phyloP scores from a whole-genome alignment of 2,797 vertebrate species.

The Aulostomus chinensis region DNA sequence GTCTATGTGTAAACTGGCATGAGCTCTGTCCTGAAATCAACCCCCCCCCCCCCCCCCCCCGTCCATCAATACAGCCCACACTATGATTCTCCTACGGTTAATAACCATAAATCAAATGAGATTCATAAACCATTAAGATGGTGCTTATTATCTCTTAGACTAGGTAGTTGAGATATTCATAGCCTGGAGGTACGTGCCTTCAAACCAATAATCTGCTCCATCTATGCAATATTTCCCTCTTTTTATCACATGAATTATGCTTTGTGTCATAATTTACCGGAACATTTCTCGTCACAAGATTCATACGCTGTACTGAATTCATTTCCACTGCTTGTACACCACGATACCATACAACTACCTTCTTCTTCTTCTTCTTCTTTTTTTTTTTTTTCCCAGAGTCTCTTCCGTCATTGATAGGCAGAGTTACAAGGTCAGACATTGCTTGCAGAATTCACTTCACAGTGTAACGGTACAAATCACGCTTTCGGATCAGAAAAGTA shows the following conservation, averaged over 20 bases:
- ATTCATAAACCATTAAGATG: slow-evolving; percentile 81
- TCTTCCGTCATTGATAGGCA: slow-evolving; percentile 24
- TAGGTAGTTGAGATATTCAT: slow-evolving; percentile 75
- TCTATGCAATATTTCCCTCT: slow-evolving; percentile 68
- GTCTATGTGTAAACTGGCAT: slow-evolving; percentile 39
- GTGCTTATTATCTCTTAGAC: slow-evolving; percentile 77
- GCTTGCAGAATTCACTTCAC: slow-evolving; percentile 16
- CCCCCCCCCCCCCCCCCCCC: slow-evolving; percentile 42
- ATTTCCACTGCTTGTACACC: slow-evolving; percentile 44
- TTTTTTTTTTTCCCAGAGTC: slow-evolving; percentile 5
- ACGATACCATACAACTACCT: slow-evolving; percentile 4
- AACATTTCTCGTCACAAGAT: slow-evolving; percentile 63
- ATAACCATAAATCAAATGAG: slow-evolving; percentile 77
- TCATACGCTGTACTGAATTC: slow-evolving; percentile 49
- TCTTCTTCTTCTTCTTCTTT: background rate
- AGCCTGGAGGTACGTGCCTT: slow-evolving; percentile 65
- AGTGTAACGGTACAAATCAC: slow-evolving; percentile 5
- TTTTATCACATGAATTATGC: slow-evolving; percentile 74
- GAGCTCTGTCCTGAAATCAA: slow-evolving; percentile 49
- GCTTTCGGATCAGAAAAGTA: slow-evolving; percentile 22
- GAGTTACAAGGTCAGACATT: slow-evolving; percentile 52
- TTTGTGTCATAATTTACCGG: slow-evolving; percentile 73
- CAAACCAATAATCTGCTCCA: slow-evolving; percentile 71
- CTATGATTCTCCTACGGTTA: slow-evolving; percentile 68
- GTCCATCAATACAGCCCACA: slow-evolving; percentile 56